Percentiles rank a stretch among this genome's conserved stretches.
Evolutionary conservation across 1,140 invertebrate genomes (phyloP).

Genomic region (Littorina saxatilis): DNA sequence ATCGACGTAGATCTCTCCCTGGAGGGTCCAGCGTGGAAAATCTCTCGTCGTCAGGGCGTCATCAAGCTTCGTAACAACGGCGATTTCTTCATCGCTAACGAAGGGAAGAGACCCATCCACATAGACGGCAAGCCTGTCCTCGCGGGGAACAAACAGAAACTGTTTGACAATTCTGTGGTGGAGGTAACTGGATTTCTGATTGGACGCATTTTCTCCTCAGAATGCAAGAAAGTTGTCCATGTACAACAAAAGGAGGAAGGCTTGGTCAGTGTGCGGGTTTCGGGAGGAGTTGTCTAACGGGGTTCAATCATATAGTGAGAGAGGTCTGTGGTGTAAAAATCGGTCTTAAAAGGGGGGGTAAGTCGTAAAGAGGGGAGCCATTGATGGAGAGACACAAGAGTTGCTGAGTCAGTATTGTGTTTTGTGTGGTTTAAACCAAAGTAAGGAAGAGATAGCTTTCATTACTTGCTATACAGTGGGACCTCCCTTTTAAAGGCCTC

Average conservation of each 20-base stretch:
- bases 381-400: too few species aligned
- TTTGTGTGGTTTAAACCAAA: too few species aligned
- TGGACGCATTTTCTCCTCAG: slow-evolving; percentile 84
- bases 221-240: too few species aligned
- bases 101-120: slow-evolving; percentile 96
- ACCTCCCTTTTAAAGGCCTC: too few species aligned
- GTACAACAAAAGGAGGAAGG: not conserved
- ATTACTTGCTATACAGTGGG: too few species aligned
- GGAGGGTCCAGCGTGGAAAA: slow-evolving; percentile 85
- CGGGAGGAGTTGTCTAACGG: too few species aligned
- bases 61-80: slow-evolving; percentile 93
- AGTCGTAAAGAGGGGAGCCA: too few species aligned
- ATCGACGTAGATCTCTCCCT: slow-evolving; percentile 96
- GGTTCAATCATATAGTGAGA: too few species aligned
- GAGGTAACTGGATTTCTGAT: slow-evolving; percentile 87
- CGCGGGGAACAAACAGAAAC: slow-evolving; percentile 87
- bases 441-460: too few species aligned
- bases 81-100: slow-evolving; percentile 95
- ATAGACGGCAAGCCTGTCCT: slow-evolving; percentile 94
- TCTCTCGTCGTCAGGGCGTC: slow-evolving; percentile 80
- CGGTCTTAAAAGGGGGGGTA: too few species aligned
- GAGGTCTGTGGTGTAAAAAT: too few species aligned
- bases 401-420: too few species aligned
- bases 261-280: not conserved
- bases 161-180: slow-evolving; percentile 95